A percentile compares a stretch with the other conserved stretches of the same genome.
phyloP scores from a whole-genome alignment of 1,140 invertebrate genomes.

The Diorhabda carinulata region DNA sequence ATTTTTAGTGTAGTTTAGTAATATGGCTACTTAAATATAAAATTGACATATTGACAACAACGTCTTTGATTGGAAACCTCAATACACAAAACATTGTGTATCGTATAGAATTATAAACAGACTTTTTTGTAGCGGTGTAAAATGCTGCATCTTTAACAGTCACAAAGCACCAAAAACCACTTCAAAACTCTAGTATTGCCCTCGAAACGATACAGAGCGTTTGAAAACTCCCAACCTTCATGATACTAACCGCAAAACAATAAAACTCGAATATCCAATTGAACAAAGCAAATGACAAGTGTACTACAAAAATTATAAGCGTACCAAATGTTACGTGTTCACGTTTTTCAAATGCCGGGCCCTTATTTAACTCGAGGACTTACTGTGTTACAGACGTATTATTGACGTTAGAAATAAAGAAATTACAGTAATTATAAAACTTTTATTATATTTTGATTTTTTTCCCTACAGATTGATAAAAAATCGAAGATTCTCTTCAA shows the following conservation, averaged over 20 bases:
- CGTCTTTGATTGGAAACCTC: no score
- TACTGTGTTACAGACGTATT: not conserved
- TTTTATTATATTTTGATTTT: not conserved
- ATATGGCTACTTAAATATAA: no score
- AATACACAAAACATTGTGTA: no score
- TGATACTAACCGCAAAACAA: not conserved
- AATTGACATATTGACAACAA: no score
- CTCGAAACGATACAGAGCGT: not conserved
- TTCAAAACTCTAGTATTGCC: not conserved
- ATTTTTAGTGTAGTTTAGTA: no score
- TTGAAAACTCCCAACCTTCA: not conserved
- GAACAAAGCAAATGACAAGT: constrained; percentile 27
- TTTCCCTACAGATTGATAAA: no score
- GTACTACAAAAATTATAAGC: constrained; percentile 29
- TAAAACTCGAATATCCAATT: constrained; percentile 5
- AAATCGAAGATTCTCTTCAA: no score
- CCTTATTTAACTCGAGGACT: constrained; percentile 9
- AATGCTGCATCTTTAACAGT: not conserved
- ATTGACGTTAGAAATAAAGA: constrained; percentile 19
- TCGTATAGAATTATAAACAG: no score
- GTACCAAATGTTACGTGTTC: constrained; percentile 35
- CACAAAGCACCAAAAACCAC: not conserved
- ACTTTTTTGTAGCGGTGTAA: not conserved
- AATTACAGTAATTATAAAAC: constrained; percentile 7
- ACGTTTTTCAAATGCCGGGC: constrained; percentile 23